Evolutionary conservation across 1,140 invertebrate species (phyloP).

Genomic region (Aphelenchoides besseyi): DNA sequence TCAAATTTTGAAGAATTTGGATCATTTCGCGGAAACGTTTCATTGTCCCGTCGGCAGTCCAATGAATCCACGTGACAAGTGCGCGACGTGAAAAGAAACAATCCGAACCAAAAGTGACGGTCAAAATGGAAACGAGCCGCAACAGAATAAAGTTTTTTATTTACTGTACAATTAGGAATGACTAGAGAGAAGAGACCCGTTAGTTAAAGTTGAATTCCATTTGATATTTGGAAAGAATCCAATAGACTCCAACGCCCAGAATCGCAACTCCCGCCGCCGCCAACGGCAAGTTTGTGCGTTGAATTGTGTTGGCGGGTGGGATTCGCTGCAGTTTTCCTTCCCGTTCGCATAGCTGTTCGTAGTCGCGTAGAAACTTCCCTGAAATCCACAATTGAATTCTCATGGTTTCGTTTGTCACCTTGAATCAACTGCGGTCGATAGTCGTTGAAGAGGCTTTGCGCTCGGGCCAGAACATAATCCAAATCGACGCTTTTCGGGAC

Average conservation of each 20-base stretch:
- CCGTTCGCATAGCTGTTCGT: slow-evolving; percentile 1
- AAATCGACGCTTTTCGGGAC: slow-evolving; percentile 42
- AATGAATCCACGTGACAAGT: slow-evolving; percentile 20
- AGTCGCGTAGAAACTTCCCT: slow-evolving; percentile 5
- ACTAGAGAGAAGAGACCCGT: not conserved
- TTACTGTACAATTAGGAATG: not conserved
- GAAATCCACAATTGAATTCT: slow-evolving; percentile 14
- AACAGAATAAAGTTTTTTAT: not conserved
- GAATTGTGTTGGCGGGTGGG: not conserved
- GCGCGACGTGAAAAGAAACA: not conserved
- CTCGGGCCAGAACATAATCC: not conserved
- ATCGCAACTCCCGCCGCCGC: not conserved
- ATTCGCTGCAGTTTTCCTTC: slow-evolving; percentile 2
- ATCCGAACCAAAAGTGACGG: no score
- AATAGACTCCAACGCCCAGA: slow-evolving; percentile 1
- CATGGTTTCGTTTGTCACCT: slow-evolving; percentile 6
- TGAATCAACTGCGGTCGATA: slow-evolving; percentile 8
- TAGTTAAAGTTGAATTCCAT: slow-evolving; percentile 4
- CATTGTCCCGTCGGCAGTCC: not conserved
- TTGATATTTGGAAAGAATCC: slow-evolving; percentile 14
- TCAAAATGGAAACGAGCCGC: not conserved
- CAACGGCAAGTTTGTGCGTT: not conserved
- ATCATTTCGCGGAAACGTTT: slow-evolving; percentile 14
- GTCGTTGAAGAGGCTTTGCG: not conserved
- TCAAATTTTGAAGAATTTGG: slow-evolving; percentile 6